A percentile compares a stretch with the other conserved stretches of the same genome.
These are phyloP conservation scores for Hydrotaea diabolus DNA, from an alignment of 2,888 invertebrate species.

Conservation along the genomic window DNA sequence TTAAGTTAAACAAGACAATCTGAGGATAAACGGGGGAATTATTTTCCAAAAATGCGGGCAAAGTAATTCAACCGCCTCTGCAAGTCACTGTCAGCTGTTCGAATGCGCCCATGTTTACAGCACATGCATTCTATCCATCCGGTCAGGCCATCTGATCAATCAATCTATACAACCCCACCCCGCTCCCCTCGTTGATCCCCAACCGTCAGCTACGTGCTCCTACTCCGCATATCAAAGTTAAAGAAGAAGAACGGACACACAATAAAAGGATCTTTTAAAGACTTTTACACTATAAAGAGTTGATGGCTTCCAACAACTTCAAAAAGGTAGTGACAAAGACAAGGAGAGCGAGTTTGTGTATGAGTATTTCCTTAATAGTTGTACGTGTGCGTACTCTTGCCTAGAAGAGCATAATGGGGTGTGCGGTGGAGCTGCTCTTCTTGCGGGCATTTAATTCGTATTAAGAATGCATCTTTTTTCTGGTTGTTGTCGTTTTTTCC, in stretches of 20 bases:
- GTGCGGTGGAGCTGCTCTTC: not conserved
- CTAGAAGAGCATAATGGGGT: not conserved
- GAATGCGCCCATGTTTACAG: not conserved
- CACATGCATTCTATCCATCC: not conserved
- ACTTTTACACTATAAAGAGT: constrained; percentile 37
- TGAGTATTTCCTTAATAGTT: not conserved
- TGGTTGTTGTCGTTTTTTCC: not conserved
- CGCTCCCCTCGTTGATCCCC: too few relatives aligned
- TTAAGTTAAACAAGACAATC: too few relatives aligned
- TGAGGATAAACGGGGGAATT: not conserved
- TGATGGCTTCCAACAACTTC: not conserved
- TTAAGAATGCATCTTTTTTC: constrained; percentile 35
- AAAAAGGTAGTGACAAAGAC: not conserved
- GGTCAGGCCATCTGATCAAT: constrained; percentile 1
- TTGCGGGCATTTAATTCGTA: not conserved
- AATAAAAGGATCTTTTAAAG: constrained; percentile 42
- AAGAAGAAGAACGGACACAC: not conserved
- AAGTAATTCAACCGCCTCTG: not conserved
- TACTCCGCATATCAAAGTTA: too few relatives aligned
- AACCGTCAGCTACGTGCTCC: too few relatives aligned
- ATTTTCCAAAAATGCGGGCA: not conserved
- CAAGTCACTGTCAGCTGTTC: constrained; percentile 20
- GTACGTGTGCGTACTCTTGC: not conserved
- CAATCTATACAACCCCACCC: not conserved
- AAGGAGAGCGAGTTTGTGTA: too few relatives aligned